Evolutionary conservation across 2,797 vertebrate species (phyloP), one percentile per base, ranked within the genome.

Genomic region (Setipinna tenuifilis): DNA sequence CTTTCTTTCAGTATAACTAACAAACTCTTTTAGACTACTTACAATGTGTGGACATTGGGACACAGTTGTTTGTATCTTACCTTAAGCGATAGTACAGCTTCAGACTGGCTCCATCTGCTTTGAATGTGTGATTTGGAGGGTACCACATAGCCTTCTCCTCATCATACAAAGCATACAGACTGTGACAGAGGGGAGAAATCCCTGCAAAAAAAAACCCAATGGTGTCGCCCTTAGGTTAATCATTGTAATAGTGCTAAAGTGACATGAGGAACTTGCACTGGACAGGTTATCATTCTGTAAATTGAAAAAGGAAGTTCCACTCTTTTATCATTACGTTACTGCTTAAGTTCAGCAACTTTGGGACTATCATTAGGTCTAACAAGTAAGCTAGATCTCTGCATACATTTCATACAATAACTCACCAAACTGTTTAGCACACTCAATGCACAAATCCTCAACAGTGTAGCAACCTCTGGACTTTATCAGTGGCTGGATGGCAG

Each of bases 101-200:
- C 35, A 95, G 88, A 2, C 93, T 93, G 0, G 92, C 94, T 0
- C 96, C 93, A 0, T 95, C 94, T 0, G 96, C 88, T 2, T 92
- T 93, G 89, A 97, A 96, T 62, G 90, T 25, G 61, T 88, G 92
- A 91, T 96, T 97, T 0, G 97, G 97, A 1, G 97, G 93, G 23
- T 95, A 96, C 97, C 97, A 97, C 9, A 96, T 94, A 35, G 88
- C 93, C 61, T 82, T 93, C 57, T 16, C 93, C 89, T 97, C 96
- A 0, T 96, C 93, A 0, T 96, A 97, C 1, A 97, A 92, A 0
- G 96, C 95, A 84, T 96, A 97, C 82, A 97, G 94, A 88, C 96
- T 96, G 89, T 96, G 95, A 85, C 97, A 97, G 58, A 97, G 89
- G 50, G 96, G 97, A 90, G 96, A 96, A 68, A 97, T 93, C 75